Evolutionary conservation across 2,113 vertebrate genomes (phyloP).

Genomic region (Pheucticus melanocephalus): DNA sequence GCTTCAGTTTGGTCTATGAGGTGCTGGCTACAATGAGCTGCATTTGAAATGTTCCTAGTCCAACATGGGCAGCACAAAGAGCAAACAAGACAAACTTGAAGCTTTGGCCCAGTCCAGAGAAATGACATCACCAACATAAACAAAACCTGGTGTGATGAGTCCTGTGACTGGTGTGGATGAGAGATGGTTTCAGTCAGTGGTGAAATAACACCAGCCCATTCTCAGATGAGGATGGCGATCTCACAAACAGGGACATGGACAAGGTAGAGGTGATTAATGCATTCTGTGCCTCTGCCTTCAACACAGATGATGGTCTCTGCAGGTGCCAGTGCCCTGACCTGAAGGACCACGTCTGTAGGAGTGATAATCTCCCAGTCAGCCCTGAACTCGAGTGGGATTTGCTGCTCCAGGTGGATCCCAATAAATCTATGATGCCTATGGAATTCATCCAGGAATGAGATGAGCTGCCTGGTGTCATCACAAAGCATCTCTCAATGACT

Average conservation of each 20-base stretch:
- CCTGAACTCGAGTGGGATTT: rapidly evolving
- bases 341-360: background rate
- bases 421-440: background rate
- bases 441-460: background rate
- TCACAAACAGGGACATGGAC: background rate
- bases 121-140: background rate
- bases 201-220: background rate
- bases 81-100: background rate
- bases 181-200: background rate
- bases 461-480: background rate
- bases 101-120: background rate
- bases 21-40: background rate
- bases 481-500: background rate
- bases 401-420: background rate
- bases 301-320: rapidly evolving
- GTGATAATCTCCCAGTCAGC: background rate
- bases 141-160: rapidly evolving
- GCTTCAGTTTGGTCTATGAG: background rate
- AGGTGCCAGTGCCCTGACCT: background rate
- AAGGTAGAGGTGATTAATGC: background rate
- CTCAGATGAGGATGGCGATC: background rate
- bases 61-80: background rate
- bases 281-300: background rate
- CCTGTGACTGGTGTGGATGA: background rate
- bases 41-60: background rate